Evolutionary conservation across 1,140 invertebrate genomes (phyloP).

Genomic region (Dreissena rostriformis): DNA sequence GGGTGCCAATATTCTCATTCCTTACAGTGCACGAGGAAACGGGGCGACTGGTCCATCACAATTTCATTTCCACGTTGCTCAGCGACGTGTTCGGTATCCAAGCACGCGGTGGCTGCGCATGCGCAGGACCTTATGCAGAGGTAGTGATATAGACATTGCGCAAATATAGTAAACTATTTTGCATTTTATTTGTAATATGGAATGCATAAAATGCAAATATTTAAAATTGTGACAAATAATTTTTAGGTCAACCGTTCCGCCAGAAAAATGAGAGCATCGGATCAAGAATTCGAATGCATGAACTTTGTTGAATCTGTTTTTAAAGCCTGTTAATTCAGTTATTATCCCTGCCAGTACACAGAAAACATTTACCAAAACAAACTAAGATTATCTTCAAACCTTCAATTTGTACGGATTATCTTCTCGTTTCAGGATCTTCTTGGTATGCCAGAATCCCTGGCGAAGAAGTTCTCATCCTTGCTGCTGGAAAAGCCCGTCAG

Average conservation of each 20-base stretch:
- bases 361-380: too few relatives aligned
- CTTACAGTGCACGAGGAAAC: constrained; percentile 88
- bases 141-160: constrained; percentile 30
- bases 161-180: too few relatives aligned
- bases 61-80: constrained; percentile 92
- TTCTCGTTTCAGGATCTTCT: constrained; percentile 25
- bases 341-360: too few relatives aligned
- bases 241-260: not conserved
- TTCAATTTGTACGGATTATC: too few relatives aligned
- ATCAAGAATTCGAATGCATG: not conserved
- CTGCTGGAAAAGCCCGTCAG: constrained; percentile 12
- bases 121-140: constrained; percentile 89
- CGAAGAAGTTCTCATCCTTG: constrained; percentile 30
- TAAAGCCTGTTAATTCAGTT: not conserved
- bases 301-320: not conserved
- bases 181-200: not conserved
- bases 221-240: not conserved
- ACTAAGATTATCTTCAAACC: too few relatives aligned
- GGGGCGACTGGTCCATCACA: constrained; percentile 90
- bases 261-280: not conserved
- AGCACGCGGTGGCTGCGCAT: constrained; percentile 91
- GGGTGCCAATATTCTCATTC: constrained; percentile 92
- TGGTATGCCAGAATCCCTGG: constrained; percentile 30
- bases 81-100: constrained; percentile 97
- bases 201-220: not conserved